A percentile compares a stretch with the other conserved stretches of the same genome.
Evolutionary conservation across 2,888 invertebrate species (phyloP).

Genomic region (Xylophagus ater): DNA sequence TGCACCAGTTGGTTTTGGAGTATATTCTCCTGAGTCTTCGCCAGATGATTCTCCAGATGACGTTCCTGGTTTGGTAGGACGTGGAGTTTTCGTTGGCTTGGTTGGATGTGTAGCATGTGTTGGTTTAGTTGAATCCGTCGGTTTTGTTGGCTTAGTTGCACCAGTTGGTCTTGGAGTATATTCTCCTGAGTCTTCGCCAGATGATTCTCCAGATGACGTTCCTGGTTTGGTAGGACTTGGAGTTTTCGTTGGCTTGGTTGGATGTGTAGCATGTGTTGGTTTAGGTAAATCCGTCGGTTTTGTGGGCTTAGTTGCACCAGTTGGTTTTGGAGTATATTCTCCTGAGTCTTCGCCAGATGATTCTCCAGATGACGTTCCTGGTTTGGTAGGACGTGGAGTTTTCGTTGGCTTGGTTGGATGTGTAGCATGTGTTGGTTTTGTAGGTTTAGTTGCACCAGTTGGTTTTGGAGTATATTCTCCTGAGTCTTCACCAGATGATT

Average conservation of each 20-base stretch:
- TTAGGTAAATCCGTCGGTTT: neutral
- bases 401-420: constrained; percentile 1
- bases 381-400: neutral
- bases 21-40: too few relatives aligned
- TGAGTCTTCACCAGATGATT: too few relatives aligned
- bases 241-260: neutral
- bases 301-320: neutral
- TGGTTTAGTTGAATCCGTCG: too few relatives aligned
- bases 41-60: too few relatives aligned
- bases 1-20: too few relatives aligned
- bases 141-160: too few relatives aligned
- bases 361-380: neutral
- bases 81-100: too few relatives aligned
- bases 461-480: neutral
- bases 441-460: neutral
- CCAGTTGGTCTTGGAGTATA: too few relatives aligned
- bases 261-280: neutral
- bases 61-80: too few relatives aligned
- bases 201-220: too few relatives aligned
- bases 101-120: too few relatives aligned
- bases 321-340: neutral
- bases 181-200: too few relatives aligned
- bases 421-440: constrained; percentile 1
- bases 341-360: neutral
- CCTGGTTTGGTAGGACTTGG: neutral